phyloP scores from a whole-genome alignment of 2,113 vertebrate species.

The Sebastes schlegelii region DNA sequence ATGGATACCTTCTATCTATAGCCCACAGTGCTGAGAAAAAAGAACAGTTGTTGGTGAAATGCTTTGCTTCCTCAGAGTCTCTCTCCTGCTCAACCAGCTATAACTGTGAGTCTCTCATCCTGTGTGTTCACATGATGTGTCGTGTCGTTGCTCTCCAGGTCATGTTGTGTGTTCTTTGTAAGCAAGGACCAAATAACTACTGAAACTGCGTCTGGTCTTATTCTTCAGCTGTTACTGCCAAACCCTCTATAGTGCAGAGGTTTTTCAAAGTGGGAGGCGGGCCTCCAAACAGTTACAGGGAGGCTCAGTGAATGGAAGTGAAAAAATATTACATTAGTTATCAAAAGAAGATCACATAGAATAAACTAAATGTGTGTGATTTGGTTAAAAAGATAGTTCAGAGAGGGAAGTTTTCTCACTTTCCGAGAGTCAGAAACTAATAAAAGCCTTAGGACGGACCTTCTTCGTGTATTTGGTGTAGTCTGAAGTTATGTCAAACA shows the following conservation, averaged over 20 bases:
- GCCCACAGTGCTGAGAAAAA: neutral
- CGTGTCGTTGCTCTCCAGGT: constrained; percentile 1
- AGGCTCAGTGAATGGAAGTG: neutral
- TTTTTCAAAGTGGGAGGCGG: neutral
- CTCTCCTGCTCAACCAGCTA: constrained; percentile 21
- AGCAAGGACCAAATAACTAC: constrained; percentile 54
- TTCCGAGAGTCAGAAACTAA: neutral
- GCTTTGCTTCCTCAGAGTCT: constrained; percentile 1
- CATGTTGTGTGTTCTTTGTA: constrained; percentile 9
- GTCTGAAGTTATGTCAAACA: neutral
- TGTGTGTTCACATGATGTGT: neutral
- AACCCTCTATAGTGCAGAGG: neutral
- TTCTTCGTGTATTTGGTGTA: neutral
- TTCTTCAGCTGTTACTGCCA: constrained; percentile 64
- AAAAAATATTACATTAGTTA: neutral
- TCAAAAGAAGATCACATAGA: neutral
- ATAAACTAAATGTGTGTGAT: neutral
- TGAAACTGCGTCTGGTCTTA: constrained; percentile 32
- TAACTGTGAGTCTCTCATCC: constrained; percentile 36
- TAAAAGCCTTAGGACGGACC: neutral
- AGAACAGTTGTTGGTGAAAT: neutral
- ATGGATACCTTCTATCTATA: constrained; percentile 28
- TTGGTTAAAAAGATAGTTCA: too few species aligned
- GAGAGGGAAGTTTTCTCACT: neutral
- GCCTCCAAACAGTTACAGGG: neutral